Evolutionary conservation across 1,140 invertebrate genomes (phyloP).

Genomic region (Drosophila pseudoananassae): DNA sequence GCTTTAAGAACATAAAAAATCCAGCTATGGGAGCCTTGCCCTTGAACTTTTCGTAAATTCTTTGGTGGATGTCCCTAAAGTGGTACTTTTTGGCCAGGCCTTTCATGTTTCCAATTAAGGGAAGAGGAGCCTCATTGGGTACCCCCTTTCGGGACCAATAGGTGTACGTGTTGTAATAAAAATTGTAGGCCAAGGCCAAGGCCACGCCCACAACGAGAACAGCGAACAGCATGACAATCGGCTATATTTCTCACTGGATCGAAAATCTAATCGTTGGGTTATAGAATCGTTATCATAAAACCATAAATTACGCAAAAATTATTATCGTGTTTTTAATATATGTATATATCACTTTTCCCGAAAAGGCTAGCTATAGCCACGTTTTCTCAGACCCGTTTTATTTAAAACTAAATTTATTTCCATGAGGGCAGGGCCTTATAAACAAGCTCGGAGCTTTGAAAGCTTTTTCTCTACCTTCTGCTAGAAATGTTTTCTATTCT

Average conservation of each 20-base stretch:
- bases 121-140: constrained; percentile 65
- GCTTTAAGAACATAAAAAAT: constrained; percentile 56
- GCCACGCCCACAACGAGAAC: constrained; percentile 31
- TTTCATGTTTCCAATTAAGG: constrained; percentile 76
- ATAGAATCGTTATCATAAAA: constrained; percentile 84
- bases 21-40: constrained; percentile 54
- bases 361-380: too few species aligned
- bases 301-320: background rate
- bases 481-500: background rate
- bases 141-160: constrained; percentile 84
- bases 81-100: constrained; percentile 44
- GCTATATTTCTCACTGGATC: too few species aligned
- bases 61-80: constrained; percentile 52
- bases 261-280: constrained; percentile 71
- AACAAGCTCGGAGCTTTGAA: too few species aligned
- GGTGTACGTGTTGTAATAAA: constrained; percentile 53
- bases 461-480: too few species aligned
- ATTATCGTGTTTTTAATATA: too few species aligned
- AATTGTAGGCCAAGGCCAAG: constrained; percentile 29
- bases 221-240: background rate
- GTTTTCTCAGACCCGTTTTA: too few species aligned
- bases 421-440: too few species aligned
- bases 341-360: too few species aligned
- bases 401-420: too few species aligned
- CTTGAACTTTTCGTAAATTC: constrained; percentile 75